A percentile compares a stretch with the other conserved stretches of the same genome.
phyloP scores from a whole-genome alignment of 2,113 vertebrate species.

The Macrotus californicus region DNA sequence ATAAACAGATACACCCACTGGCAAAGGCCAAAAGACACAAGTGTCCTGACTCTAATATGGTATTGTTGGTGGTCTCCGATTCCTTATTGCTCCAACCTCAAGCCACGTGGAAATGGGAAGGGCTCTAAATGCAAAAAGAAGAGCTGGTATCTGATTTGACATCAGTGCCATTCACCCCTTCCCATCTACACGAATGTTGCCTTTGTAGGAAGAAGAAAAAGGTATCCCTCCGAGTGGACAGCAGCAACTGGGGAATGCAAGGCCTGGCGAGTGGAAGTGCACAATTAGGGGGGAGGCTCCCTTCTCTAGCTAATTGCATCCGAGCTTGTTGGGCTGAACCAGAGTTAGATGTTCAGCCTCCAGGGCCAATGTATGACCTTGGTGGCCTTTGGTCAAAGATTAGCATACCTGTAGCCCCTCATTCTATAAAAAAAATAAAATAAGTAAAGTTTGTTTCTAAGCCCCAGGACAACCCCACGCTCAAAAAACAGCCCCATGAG shows the following conservation, averaged over 20 bases:
- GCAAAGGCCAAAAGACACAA: conserved; percentile 29
- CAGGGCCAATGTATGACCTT: not conserved
- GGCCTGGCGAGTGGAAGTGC: not conserved
- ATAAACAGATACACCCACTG: conserved; percentile 62
- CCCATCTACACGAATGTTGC: not conserved
- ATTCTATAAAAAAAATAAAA: not conserved
- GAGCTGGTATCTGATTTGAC: not conserved
- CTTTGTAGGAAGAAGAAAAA: not conserved
- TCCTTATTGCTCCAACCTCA: not conserved
- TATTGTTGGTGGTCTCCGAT: not conserved
- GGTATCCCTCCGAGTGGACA: not conserved
- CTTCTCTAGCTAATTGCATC: not conserved
- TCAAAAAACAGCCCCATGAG: not conserved
- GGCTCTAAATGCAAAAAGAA: not conserved
- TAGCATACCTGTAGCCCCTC: not conserved
- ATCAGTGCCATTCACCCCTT: not conserved
- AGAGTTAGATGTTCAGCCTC: not conserved
- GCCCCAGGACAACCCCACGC: not conserved
- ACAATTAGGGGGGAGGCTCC: not conserved
- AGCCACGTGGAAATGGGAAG: not conserved
- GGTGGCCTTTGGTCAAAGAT: not conserved
- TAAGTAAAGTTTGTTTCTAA: not conserved
- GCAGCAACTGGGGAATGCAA: not conserved
- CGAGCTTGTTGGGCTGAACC: not conserved
- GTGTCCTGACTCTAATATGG: not conserved